These are phyloP conservation scores for Mesorhabditis spiculigera DNA, from an alignment of 2,888 invertebrate species.

Conservation along the genomic window DNA sequence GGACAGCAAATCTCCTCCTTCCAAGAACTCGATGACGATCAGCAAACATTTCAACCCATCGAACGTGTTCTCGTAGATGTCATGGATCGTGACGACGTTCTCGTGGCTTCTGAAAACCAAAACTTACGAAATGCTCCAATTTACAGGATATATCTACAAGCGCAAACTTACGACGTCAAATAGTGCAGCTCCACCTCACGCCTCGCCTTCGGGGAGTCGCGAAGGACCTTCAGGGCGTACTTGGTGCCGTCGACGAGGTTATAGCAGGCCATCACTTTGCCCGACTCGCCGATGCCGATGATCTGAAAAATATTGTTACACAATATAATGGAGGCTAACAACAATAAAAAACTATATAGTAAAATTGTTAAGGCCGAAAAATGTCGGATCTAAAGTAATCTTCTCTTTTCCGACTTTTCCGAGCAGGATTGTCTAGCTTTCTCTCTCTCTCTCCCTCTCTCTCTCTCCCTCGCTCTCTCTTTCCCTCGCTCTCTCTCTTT, in stretches of 20 bases:
- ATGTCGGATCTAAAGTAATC: too few species aligned
- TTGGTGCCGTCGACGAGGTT: slow-evolving; percentile 74
- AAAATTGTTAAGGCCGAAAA: too few species aligned
- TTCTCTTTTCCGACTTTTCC: too few species aligned
- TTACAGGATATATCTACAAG: too few species aligned
- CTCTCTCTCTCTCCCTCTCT: not conserved
- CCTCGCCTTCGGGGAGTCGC: slow-evolving; percentile 85
- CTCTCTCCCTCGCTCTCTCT: too few species aligned
- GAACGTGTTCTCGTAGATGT: slow-evolving; percentile 93
- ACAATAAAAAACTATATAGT: too few species aligned
- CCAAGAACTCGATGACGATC: slow-evolving; percentile 85
- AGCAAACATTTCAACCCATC: slow-evolving; percentile 84
- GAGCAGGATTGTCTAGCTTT: too few species aligned
- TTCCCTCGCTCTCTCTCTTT: too few species aligned
- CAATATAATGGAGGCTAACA: too few species aligned
- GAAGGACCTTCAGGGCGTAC: slow-evolving; percentile 85
- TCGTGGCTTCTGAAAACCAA: slow-evolving; percentile 73
- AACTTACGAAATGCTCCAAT: too few species aligned
- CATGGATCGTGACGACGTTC: slow-evolving; percentile 85
- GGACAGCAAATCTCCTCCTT: slow-evolving; percentile 93
- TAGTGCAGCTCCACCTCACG: slow-evolving; percentile 94
- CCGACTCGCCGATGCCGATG: slow-evolving; percentile 92
- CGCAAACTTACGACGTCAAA: slow-evolving; percentile 67
- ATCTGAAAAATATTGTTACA: too few species aligned
- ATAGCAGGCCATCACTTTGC: slow-evolving; percentile 93